Evolutionary conservation across 2,113 vertebrate genomes (phyloP).

Genomic region (Lepus timidus): DNA sequence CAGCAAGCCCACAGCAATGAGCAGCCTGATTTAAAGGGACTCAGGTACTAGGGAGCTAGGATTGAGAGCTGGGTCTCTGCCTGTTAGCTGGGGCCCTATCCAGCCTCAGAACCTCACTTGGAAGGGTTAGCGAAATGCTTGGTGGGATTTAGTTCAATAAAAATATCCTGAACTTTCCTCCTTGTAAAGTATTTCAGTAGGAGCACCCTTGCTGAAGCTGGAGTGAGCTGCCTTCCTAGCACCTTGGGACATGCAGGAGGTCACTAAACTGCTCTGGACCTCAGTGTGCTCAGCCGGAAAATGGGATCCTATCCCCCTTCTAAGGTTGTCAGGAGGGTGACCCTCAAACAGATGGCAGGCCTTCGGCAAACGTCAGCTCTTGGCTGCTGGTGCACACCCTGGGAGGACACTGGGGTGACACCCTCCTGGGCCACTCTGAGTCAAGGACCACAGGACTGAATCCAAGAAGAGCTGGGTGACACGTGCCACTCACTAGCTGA

Average conservation of each 20-base stretch:
- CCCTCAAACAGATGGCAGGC: not conserved
- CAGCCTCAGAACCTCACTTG: constrained; percentile 23
- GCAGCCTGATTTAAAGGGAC: constrained; percentile 60
- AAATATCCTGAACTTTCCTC: not conserved
- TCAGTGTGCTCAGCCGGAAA: not conserved
- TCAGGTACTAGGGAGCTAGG: not conserved
- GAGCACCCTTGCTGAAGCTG: not conserved
- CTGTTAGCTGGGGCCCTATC: not conserved
- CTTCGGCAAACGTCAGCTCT: not conserved
- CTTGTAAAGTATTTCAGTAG: not conserved
- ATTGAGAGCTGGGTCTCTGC: not conserved
- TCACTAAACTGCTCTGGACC: not conserved
- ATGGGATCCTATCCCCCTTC: not conserved
- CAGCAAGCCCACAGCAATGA: constrained; percentile 70
- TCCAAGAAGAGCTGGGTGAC: not conserved
- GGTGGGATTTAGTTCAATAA: constrained; percentile 35
- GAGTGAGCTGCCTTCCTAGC: not conserved
- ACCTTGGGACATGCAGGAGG: not conserved
- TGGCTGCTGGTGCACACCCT: not conserved
- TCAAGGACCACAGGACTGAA: not conserved
- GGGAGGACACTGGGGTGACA: not conserved
- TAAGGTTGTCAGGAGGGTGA: not conserved
- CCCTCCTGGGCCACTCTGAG: not conserved
- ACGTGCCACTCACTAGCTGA: not conserved
- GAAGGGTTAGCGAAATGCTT: not conserved